Evolutionary conservation across 2,888 invertebrate species (phyloP), one percentile per base, ranked within the genome.

Genomic region (Carabus problematicus): DNA sequence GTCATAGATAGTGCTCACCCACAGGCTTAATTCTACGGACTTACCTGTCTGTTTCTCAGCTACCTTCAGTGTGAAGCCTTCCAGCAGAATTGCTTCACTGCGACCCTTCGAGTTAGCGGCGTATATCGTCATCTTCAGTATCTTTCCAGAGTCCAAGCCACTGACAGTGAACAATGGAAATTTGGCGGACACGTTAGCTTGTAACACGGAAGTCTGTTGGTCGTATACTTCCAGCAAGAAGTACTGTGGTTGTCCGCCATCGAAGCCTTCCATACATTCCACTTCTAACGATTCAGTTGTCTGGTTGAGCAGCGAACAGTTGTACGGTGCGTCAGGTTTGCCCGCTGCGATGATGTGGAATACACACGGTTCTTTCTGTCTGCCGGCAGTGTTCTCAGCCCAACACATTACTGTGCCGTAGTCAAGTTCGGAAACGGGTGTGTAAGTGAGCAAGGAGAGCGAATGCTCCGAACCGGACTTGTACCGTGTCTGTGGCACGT

Each of bases 61-160:
- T 67, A 88, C 85, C 81, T 91, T 91, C 49, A 91, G 83, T 43
- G 91, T 92, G 79, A 88, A 90, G 49, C 89, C 91, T 78, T 91
- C 91, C 11, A 91, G 80, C 64, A 85, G 79, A 14, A 91, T 87
- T 0, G 87, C 81, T 71, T 93, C 93, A 73, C 94, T 94, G 74
- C 89, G 85, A 12, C 95, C 95, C 76, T 93, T 91, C 6, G 90
- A 87, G 80, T 96, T 96, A 70, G 89, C 88, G 1, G 95, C 91
- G 80, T 92, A 95, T 72, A 95, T 87, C 63, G 90, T 84, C 80
- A 95, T 89, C 75, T 89, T 89, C 73, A 95, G 86, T 12, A 89
- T 86, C 75, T 90, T 90, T 6, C 92, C 94, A 0, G 95, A 88
- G 66, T 92, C 91, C 63, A 96, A 85, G 4, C 89, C 91, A 73